Evolutionary conservation across 2,113 vertebrate species (phyloP).

Genomic region (Pachyramphus minor): DNA sequence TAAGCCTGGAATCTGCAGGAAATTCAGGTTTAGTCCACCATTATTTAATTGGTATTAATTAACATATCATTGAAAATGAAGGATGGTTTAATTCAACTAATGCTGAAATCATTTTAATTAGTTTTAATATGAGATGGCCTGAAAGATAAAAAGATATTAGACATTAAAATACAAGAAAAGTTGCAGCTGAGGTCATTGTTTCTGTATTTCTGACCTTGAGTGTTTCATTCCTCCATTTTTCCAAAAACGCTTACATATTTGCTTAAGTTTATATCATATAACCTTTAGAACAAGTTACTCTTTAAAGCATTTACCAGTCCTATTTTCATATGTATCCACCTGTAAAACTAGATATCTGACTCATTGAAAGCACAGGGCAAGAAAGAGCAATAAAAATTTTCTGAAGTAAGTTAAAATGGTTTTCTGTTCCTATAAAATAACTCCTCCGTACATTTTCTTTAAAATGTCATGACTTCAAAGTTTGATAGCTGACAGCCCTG

Average conservation of each 20-base stretch:
- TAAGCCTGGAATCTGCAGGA: background rate
- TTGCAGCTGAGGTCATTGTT: background rate
- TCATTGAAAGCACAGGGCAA: background rate
- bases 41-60: background rate
- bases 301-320: background rate
- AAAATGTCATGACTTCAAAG: slow-evolving; percentile 50
- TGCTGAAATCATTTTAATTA: background rate
- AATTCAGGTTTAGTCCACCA: too few relatives aligned
- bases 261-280: background rate
- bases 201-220: background rate
- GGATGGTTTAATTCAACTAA: background rate
- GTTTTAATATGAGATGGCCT: background rate
- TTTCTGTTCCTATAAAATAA: background rate
- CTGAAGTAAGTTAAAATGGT: background rate
- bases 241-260: background rate
- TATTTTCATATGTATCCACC: background rate
- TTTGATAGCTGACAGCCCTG: slow-evolving; percentile 19
- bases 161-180: background rate
- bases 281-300: background rate
- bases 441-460: background rate
- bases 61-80: background rate
- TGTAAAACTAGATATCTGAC: background rate
- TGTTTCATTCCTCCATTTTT: background rate
- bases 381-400: background rate
- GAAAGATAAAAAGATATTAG: background rate